Evolutionary conservation across 1,140 invertebrate genomes (phyloP).

Genomic region (Zaprionus kolodkinae): DNA sequence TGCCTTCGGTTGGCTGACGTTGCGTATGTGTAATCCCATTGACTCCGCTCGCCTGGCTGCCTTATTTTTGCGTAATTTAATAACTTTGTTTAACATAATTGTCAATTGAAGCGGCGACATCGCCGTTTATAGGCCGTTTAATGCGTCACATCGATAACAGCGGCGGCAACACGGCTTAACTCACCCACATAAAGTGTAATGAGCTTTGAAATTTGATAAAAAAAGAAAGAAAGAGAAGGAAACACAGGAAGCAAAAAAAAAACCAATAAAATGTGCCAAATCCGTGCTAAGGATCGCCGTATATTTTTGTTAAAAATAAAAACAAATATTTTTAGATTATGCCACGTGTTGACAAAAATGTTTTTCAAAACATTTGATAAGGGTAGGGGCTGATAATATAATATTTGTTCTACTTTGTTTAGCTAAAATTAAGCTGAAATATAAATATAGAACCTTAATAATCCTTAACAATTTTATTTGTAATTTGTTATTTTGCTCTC

Average conservation of each 20-base stretch:
- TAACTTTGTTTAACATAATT: constrained; percentile 84
- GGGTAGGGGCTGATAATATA: not conserved
- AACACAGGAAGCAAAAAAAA: constrained; percentile 18
- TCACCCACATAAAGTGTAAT: constrained; percentile 68
- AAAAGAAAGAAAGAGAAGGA: constrained; percentile 17
- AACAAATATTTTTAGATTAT: constrained; percentile 19
- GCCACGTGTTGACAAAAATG: not conserved
- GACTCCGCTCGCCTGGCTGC: constrained; percentile 63
- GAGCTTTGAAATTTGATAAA: constrained; percentile 82
- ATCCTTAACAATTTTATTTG: too few relatives aligned
- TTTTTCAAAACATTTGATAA: not conserved
- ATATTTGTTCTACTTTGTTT: too few relatives aligned
- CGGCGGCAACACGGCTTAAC: constrained; percentile 51
- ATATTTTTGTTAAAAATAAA: constrained; percentile 17
- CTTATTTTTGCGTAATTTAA: constrained; percentile 83
- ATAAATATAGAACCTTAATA: too few relatives aligned
- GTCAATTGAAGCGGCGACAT: constrained; percentile 79
- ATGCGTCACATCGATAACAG: constrained; percentile 56
- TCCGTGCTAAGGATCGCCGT: constrained; percentile 6
- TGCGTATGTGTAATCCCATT: constrained; percentile 72
- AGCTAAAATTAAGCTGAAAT: too few relatives aligned
- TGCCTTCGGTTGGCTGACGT: constrained; percentile 24
- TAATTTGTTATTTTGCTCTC: too few relatives aligned
- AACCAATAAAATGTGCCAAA: constrained; percentile 14
- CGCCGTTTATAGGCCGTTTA: constrained; percentile 71